Evolutionary conservation across 2,888 invertebrate species (phyloP), one percentile per base, ranked within the genome.

Genomic region (Orchesellides sinensis): DNA sequence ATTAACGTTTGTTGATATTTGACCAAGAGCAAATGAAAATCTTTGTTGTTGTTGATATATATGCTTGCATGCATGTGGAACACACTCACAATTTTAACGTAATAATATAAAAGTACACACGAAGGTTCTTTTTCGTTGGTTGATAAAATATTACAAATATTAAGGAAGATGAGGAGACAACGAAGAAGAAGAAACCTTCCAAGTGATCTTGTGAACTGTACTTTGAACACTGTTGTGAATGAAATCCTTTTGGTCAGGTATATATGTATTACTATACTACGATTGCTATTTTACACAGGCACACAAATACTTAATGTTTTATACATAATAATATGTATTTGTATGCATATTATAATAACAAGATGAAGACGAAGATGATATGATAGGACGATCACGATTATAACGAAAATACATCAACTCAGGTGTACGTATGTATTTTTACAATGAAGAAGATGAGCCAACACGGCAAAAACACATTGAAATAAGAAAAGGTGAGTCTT

Each of bases 181-280:
- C 68, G 69, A 45, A 68, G 49, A 61, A 19, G 45, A 72, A 56
- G 72, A 74, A 74, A 29, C 73, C 73, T 74, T 74, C 73, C 63
- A 74, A 74, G 73, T 74, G 73, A 74, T 74, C 73, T 52, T 74
- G 73, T 32, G 73, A 74, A 74, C 73, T 74, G 73, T 74, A 74
- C 78, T 78, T 69, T 69, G 59, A 69, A 69, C 78, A 78, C 78
- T 78, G 78, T 78, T 78, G 61, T 78, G 69, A 78, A 78, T 78
- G 78, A 78, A 78, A 69, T 78, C 78, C 78, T 69, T 78, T 78
- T 69, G 63, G 69, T 25, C 69, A 78, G 69, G 78, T 78, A 78
- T 74, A 74, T 74, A 74, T 63, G 35, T 21, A 4, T 19, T 40
- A 74, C 49, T 27, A 59, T 23, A 66, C 45, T 10, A 17, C 27